These are phyloP conservation scores for Falco peregrinus DNA, from an alignment of 2,797 vertebrate species.

Conservation along the genomic window DNA sequence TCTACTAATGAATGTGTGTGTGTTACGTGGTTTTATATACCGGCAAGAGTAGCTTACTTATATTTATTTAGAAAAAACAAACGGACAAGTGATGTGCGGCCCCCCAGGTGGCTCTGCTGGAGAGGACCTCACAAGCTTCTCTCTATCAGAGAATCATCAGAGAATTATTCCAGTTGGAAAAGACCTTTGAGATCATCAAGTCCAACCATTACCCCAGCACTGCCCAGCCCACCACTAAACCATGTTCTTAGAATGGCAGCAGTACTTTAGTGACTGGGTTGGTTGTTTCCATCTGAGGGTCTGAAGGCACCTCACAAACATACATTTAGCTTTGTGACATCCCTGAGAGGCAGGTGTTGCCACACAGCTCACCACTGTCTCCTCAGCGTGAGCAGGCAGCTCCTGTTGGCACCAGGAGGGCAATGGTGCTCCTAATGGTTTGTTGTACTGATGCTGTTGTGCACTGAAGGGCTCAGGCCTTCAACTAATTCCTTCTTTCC, in stretches of 20 bases:
- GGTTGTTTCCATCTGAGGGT: neutral
- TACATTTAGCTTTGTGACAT: neutral
- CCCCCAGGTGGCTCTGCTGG: accelerated
- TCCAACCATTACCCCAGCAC: too few relatives aligned
- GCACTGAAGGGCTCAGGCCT: neutral
- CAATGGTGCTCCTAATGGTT: neutral
- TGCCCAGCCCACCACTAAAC: too few relatives aligned
- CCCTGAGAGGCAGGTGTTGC: neutral
- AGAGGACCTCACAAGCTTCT: neutral
- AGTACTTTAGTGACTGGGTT: neutral
- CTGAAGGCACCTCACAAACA: neutral
- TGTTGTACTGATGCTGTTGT: neutral
- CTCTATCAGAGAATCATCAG: too few relatives aligned
- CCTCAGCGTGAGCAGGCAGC: neutral
- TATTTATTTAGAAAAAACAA: neutral
- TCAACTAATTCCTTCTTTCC: neutral
- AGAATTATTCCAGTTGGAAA: too few relatives aligned
- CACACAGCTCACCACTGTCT: accelerated
- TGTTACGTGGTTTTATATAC: neutral
- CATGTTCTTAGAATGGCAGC: neutral
- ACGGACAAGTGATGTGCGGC: neutral
- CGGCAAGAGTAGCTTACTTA: neutral
- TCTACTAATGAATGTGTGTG: neutral
- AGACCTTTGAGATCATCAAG: too few relatives aligned
- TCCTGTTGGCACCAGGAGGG: neutral